Conservation (phyloP, 2,113 vertebrate species). For the Anarrhichthys ocellatus region DNA sequence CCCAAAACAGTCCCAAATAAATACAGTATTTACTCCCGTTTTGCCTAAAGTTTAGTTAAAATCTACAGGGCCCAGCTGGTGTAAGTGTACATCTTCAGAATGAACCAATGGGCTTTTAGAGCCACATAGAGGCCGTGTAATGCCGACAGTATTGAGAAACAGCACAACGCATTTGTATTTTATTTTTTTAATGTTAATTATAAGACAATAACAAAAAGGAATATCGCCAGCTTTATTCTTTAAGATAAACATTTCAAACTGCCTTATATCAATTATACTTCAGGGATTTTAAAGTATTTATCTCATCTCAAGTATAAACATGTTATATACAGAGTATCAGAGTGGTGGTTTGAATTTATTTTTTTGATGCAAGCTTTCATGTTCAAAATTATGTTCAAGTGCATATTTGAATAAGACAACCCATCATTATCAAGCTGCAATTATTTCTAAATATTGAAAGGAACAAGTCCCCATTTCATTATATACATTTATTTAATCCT, state of each 20-base stretch:
- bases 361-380: neutral
- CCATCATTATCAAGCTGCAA: neutral
- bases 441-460: neutral
- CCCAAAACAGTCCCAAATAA: neutral
- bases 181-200: neutral
- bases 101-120: neutral
- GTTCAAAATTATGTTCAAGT: neutral
- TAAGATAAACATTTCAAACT: neutral
- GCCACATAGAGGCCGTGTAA: neutral
- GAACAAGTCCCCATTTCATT: neutral
- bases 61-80: neutral
- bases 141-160: neutral
- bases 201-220: neutral
- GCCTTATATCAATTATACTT: neutral
- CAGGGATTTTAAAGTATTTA: neutral
- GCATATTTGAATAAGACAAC: neutral
- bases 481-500: neutral
- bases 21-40: too few relatives aligned
- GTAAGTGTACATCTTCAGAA: neutral
- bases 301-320: neutral
- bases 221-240: neutral
- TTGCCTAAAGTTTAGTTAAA: neutral
- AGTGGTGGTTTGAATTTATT: neutral
- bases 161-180: neutral
- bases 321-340: neutral